phyloP scores from a whole-genome alignment of 2,888 invertebrate genomes.

The Chaetogeoica ovagalla region DNA sequence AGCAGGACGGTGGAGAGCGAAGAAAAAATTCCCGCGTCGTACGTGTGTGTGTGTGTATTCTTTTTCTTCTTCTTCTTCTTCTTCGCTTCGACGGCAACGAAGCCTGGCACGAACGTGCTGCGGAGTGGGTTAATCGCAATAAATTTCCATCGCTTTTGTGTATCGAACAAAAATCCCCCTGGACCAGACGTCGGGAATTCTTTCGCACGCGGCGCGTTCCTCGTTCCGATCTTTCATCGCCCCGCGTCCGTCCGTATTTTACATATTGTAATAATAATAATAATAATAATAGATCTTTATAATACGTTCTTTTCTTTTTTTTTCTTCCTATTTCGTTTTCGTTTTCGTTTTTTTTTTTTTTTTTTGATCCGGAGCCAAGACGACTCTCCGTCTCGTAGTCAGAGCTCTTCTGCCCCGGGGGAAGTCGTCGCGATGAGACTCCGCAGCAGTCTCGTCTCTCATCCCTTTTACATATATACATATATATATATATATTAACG shows the following conservation, averaged over 20 bases:
- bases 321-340: slow-evolving; percentile 17
- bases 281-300: slow-evolving; percentile 30
- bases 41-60: no score
- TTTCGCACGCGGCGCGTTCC: slow-evolving; percentile 1
- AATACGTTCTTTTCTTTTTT: not conserved
- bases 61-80: slow-evolving; percentile 40
- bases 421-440: not conserved
- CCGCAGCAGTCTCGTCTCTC: not conserved
- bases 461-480: slow-evolving; percentile 6
- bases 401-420: no score
- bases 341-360: slow-evolving; percentile 3
- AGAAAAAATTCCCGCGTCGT: slow-evolving; percentile 7
- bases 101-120: not conserved
- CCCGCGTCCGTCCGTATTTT: slow-evolving; percentile 25
- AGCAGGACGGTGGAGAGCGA: not conserved
- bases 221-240: not conserved
- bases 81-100: not conserved
- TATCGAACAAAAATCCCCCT: slow-evolving; percentile 40
- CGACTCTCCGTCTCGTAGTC: no score
- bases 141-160: slow-evolving; percentile 52
- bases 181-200: slow-evolving; percentile 47
- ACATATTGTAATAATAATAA: slow-evolving; percentile 11
- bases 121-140: slow-evolving; percentile 41
- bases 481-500: not conserved
- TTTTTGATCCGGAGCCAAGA: slow-evolving; percentile 43